Conservation (phyloP, 64 coral and sea anemone genomes). For the Actinia tenebrosa region DNA sequence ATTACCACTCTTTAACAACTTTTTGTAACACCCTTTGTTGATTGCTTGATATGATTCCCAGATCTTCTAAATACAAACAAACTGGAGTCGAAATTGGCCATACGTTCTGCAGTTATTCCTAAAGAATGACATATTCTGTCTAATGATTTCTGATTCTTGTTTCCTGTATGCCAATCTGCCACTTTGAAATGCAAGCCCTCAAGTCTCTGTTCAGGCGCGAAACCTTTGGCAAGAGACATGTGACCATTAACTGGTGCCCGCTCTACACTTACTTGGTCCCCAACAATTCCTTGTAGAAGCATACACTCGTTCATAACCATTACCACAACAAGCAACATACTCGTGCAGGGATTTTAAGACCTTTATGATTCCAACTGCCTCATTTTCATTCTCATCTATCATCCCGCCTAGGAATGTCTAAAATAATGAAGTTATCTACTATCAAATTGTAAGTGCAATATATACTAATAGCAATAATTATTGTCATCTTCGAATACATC, state of each 20-base stretch:
- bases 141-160: conserved; percentile 51
- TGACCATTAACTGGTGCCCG: conserved; percentile 41
- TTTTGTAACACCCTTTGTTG: conserved; percentile 19
- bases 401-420: conserved; percentile 40
- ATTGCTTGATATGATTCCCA: conserved; percentile 53
- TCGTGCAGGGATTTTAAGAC: background rate
- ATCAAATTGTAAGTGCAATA: background rate
- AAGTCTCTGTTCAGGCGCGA: conserved; percentile 48
- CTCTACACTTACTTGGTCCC: conserved; percentile 34
- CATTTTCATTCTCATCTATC: conserved; percentile 47
- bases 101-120: conserved; percentile 21
- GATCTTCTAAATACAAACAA: conserved; percentile 43
- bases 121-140: conserved; percentile 70
- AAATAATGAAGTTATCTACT: background rate
- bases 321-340: conserved; percentile 17
- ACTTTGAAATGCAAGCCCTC: conserved; percentile 32
- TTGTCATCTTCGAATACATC: too few relatives aligned
- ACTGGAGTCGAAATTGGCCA: conserved; percentile 58
- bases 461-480: too few relatives aligned
- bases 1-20: conserved; percentile 33
- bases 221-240: conserved; percentile 45
- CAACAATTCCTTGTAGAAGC: conserved; percentile 36
- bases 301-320: conserved; percentile 32
- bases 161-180: conserved; percentile 36
- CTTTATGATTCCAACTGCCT: conserved; percentile 27